Evolutionary conservation across 2,888 invertebrate genomes (phyloP), one percentile per base, ranked within the genome.

Genomic region (Chaitophorus viminalis): DNA sequence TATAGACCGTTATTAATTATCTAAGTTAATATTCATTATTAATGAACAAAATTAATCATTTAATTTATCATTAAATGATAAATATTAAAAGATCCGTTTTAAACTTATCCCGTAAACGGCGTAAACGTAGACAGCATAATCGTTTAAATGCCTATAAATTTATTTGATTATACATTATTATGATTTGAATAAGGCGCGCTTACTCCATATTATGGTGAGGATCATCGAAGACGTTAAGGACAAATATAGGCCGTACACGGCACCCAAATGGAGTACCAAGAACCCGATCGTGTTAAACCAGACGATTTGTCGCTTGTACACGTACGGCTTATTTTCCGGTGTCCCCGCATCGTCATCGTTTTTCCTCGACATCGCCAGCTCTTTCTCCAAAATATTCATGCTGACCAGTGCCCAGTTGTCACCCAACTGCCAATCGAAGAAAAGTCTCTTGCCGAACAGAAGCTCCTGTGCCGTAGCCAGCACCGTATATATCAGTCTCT

Each of bases 251-350:
- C 93, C 93, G 91, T 93, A 93, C 29, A 93, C 6, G 0, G 92
- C 93, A 8, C 92, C 90, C 11, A 92, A n/a, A 90, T 94, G 94
- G 79, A 94, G 90, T 14, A 93, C 85, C 3, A 93, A 89, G 90
- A 94, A 94, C 60, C 93, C 94, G 31, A 94, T 92, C 0, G 92
- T 93, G 91, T 94, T 94, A 89, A 91, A 92, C 94, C 94, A 94
- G 4, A 94, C 94, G 25, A 94, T 92, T 36, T 89, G 86, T 29
- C 52, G 83, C 17, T 79, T 87, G 54, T 88, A 88, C 39, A 79
- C 72, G 31, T 78, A 77, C 21, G 77, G 31, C 17, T 54, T 46
- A 3, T 25, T 18, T 0, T 52, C 29, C 54, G 72, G 17, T 18
- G 33, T n/a, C n/a, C 4, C 18, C 5, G 72, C 68, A 29, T 29